Base-by-base conservation (phyloP, 1,140 invertebrate genomes). In the Saxidomus purpurata region DNA sequence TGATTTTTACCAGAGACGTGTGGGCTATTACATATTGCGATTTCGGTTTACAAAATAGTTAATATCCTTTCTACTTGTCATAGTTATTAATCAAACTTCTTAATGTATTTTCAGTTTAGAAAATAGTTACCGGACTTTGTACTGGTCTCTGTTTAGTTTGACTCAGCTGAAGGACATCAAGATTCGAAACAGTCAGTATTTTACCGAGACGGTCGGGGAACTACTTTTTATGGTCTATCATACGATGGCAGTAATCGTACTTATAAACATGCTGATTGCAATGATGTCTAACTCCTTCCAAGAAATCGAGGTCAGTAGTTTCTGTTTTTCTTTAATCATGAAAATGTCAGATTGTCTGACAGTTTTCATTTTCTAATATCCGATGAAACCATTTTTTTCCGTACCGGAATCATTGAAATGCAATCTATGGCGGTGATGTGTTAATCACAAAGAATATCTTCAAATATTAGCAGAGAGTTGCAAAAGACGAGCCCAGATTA, bases 271-370 rank as follows among this genome's bases (percentile, higher is more conserved):
- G 96, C 95, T 97, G 9, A 97, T 97, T 89, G 97, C 97, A 69
- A 97, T 97, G 97, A 97, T 97, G 97, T 96, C 96, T 36, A 96
- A 96, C 90, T 96, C 96, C 25, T 97, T 96, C 90, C 96, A 97
- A 94, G 96, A 96, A 84, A 97, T 97, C 63, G 96, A 97, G 95
- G 96, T 96, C 93, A 89, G 93, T 38, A 38, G 2, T 15, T 71
- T 38, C 22, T 38, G 4, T 63, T 63, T 28, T 63, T 22, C 28
- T 63, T 4, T n/a, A 6, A 63, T n/a, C 9, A 28, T 63, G 25
- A 9, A 25, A n/a, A 28, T 63, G 52, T 3, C n/a, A 22, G 52
- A 43, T 59, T 11, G 19, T 59, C 17, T 59, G 6, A 59, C 52
- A 59, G 19, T n/a, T 8, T n/a, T 17, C 19, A 11, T 19, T 59